Conservation (phyloP, 1,140 invertebrate species). For the Drosophila sproati region DNA sequence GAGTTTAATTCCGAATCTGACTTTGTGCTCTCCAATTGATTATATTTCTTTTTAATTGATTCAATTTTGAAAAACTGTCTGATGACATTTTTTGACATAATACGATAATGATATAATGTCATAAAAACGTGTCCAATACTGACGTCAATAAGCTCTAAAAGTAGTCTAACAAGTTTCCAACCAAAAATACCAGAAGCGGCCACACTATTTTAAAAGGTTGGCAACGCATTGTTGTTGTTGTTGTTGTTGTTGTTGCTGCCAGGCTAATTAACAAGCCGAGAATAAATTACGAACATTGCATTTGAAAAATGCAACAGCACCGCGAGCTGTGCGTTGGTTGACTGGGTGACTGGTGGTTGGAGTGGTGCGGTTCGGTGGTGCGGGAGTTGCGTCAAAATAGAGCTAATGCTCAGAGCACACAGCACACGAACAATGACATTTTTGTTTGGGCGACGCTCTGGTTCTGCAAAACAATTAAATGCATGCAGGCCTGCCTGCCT, state of each 20-base stretch:
- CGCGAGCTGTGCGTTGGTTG: neutral
- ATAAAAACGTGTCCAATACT: neutral
- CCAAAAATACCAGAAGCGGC: neutral
- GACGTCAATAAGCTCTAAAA: neutral
- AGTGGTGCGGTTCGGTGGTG: slow-evolving; percentile 15
- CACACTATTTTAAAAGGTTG: neutral
- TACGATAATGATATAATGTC: too few relatives aligned
- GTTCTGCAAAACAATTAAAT: slow-evolving; percentile 69
- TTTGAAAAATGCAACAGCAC: slow-evolving; percentile 59
- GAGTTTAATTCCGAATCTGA: too few relatives aligned
- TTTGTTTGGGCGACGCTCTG: neutral
- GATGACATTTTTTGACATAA: too few relatives aligned
- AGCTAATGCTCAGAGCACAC: neutral
- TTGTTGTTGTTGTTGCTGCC: slow-evolving; percentile 44
- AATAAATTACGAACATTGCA: slow-evolving; percentile 69
- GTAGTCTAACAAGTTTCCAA: neutral
- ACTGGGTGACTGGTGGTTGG: slow-evolving; percentile 5
- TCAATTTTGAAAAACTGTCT: too few relatives aligned
- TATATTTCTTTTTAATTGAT: too few relatives aligned
- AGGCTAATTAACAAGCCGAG: slow-evolving; percentile 72
- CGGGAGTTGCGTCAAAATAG: neutral
- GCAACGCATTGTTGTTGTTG: slow-evolving; percentile 1
- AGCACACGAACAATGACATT: neutral
- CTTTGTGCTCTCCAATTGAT: too few relatives aligned
- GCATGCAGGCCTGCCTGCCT: slow-evolving; percentile 42